phyloP scores from a whole-genome alignment of 1,140 invertebrate species.

The Bombus balteatus region DNA sequence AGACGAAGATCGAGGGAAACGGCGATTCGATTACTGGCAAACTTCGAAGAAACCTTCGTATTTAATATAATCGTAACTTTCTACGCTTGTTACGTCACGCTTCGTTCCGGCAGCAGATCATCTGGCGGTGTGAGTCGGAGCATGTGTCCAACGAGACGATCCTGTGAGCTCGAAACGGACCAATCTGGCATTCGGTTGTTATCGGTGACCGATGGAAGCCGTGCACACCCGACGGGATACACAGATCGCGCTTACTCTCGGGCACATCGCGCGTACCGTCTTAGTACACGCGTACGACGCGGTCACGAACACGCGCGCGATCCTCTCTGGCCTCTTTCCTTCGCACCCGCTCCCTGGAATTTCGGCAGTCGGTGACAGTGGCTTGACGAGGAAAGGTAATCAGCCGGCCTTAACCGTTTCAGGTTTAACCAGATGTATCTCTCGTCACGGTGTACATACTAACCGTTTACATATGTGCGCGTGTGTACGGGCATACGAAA shows the following conservation, averaged over 20 bases:
- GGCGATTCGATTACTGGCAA: neutral
- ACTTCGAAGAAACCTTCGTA: neutral
- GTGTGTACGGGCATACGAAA: neutral
- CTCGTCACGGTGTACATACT: neutral
- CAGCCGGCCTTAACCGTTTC: slow-evolving; percentile 1
- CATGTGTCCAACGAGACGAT: slow-evolving; percentile 24
- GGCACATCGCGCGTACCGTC: slow-evolving; percentile 38
- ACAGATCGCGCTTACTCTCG: slow-evolving; percentile 24
- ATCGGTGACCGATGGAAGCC: slow-evolving; percentile 59
- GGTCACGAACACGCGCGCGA: slow-evolving; percentile 47
- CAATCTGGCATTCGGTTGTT: slow-evolving; percentile 65
- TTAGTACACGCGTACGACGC: slow-evolving; percentile 59
- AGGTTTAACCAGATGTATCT: neutral
- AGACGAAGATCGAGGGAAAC: neutral
- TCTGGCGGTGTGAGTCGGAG: neutral
- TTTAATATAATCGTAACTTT: slow-evolving; percentile 8
- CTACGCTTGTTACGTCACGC: slow-evolving; percentile 15
- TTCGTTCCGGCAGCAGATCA: neutral
- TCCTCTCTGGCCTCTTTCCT: slow-evolving; percentile 3
- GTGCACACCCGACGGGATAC: slow-evolving; percentile 48
- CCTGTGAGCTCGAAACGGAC: slow-evolving; percentile 36
- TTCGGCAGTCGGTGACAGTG: slow-evolving; percentile 52
- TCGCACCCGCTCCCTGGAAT: slow-evolving; percentile 9
- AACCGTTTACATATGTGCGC: neutral
- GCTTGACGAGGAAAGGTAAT: slow-evolving; percentile 55